Conservation (phyloP, 2,888 invertebrate genomes). For the Spisula solida region DNA sequence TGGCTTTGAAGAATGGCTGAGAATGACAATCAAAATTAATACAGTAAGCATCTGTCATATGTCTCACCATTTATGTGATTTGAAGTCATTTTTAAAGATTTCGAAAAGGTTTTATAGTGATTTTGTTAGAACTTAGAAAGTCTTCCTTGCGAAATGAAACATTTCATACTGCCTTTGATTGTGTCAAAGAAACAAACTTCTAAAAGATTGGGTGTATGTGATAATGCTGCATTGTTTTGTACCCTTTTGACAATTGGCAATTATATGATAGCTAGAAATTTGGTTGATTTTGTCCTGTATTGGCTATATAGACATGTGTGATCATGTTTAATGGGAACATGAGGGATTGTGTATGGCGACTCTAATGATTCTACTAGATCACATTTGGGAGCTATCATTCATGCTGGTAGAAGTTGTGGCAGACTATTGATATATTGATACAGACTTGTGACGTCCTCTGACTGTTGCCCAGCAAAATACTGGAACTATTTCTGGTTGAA, state of each 20-base stretch:
- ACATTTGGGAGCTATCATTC: slow-evolving; percentile 1
- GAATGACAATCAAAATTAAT: too few species aligned
- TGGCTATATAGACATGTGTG: not conserved
- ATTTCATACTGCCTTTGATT: not conserved
- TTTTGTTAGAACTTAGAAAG: too few species aligned
- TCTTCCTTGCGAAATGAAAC: too few species aligned
- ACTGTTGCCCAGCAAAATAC: not conserved
- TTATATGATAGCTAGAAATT: not conserved
- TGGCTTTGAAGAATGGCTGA: too few species aligned
- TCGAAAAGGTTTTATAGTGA: too few species aligned
- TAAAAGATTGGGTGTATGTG: not conserved
- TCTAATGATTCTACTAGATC: not conserved
- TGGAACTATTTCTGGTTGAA: not conserved
- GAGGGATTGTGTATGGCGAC: not conserved
- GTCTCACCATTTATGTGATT: too few species aligned
- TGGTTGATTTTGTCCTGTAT: not conserved
- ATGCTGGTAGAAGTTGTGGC: not conserved
- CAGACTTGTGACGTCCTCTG: slow-evolving; percentile 1
- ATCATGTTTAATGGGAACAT: not conserved
- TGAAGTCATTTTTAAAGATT: too few species aligned
- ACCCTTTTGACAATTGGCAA: not conserved
- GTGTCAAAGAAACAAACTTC: not conserved
- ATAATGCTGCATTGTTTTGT: not conserved
- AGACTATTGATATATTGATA: not conserved
- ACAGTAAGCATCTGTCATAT: too few species aligned